These are phyloP conservation scores for Halcyon leucocephala DNA, from an alignment of 2,797 vertebrate genomes.

Conservation along the genomic window DNA sequence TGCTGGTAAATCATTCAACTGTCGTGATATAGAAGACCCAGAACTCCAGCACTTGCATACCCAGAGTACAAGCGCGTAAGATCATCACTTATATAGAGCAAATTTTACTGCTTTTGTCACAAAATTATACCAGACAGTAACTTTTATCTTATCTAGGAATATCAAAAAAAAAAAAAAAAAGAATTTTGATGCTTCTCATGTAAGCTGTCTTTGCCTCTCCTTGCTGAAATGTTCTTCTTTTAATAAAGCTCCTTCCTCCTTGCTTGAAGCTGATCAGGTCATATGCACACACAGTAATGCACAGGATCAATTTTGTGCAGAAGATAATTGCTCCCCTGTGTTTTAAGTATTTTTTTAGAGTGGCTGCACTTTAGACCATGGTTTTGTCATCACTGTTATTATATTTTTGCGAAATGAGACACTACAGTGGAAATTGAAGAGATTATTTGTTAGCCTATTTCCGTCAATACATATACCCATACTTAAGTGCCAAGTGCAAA, in stretches of 20 bases:
- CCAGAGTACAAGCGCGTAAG: neutral
- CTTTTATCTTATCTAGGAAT: neutral
- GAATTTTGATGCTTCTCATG: neutral
- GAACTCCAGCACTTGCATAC: neutral
- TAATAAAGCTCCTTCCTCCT: neutral
- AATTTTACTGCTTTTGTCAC: neutral
- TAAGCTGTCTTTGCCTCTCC: neutral
- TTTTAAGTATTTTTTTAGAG: neutral
- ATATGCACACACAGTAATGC: neutral
- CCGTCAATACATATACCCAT: neutral
- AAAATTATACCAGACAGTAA: neutral
- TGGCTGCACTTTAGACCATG: neutral
- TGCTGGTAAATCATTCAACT: neutral
- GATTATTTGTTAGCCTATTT: neutral
- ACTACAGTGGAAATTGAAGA: neutral
- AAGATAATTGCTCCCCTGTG: neutral
- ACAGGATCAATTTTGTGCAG: neutral
- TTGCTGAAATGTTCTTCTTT: neutral
- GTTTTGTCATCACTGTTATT: neutral
- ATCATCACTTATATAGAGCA: neutral
- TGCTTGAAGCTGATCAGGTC: neutral
- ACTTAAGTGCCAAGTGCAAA: neutral
- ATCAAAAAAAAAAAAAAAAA: neutral
- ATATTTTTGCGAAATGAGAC: neutral
- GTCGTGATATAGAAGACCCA: neutral